A percentile compares a stretch with the other conserved stretches of the same genome.
These are phyloP conservation scores for Triplophysa tibetana DNA, from an alignment of 2,113 vertebrate species.

Conservation along the genomic window DNA sequence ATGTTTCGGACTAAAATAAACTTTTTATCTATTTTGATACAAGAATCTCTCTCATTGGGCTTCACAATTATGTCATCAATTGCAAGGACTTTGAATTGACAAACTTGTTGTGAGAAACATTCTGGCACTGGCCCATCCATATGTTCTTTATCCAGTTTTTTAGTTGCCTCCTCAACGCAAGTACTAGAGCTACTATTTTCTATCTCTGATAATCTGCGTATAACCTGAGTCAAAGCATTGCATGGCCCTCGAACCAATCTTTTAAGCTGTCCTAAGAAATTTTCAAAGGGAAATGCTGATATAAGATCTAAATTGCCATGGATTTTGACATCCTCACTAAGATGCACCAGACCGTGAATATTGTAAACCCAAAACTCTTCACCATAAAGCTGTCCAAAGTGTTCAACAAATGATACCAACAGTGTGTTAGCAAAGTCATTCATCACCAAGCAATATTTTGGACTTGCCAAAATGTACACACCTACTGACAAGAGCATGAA, in stretches of 20 bases:
- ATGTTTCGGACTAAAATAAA: constrained; percentile 24
- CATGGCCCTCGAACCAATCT: constrained; percentile 12
- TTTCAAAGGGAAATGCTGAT: constrained; percentile 39
- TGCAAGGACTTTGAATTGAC: constrained; percentile 1
- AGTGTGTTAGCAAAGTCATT: constrained; percentile 2
- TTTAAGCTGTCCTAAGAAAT: constrained; percentile 18
- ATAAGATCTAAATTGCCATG: constrained; percentile 30
- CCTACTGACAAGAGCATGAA: constrained; percentile 34
- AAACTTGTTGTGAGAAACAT: not conserved
- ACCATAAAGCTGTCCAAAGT: constrained; percentile 40
- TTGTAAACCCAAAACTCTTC: constrained; percentile 37
- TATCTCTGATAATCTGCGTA: constrained; percentile 6
- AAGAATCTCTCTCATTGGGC: constrained; percentile 15
- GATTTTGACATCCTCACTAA: constrained; percentile 41
- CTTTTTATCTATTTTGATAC: not conserved
- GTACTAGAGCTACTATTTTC: not conserved
- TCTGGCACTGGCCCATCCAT: constrained; percentile 15
- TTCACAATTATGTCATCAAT: constrained; percentile 15
- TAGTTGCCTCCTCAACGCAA: not conserved
- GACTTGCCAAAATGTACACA: constrained; percentile 32
- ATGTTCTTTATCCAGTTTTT: constrained; percentile 11
- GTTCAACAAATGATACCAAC: constrained; percentile 20
- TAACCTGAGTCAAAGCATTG: constrained; percentile 20
- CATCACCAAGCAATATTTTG: not conserved
- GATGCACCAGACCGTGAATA: constrained; percentile 36